Conservation (phyloP, 1,140 invertebrate genomes). For the Papilio dardanus region DNA sequence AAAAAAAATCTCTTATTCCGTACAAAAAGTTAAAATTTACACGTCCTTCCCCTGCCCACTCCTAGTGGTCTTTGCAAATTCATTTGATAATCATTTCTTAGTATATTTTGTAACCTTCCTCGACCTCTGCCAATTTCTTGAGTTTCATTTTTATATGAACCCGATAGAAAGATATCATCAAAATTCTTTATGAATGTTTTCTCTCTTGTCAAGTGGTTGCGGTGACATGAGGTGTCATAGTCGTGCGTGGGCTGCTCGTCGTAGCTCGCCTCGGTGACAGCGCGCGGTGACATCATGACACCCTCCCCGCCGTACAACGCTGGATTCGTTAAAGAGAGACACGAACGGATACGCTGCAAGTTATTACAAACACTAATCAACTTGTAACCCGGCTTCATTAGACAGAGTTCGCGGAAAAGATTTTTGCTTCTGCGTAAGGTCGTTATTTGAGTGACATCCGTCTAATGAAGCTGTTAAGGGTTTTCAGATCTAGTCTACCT, state of each 20-base stretch:
- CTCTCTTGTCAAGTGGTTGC: not conserved
- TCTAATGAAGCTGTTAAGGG: no score
- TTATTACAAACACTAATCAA: no score
- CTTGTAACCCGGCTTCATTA: no score
- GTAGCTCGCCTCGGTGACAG: not conserved
- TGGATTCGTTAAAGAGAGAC: slow-evolving; percentile 17
- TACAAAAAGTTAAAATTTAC: not conserved
- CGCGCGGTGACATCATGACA: not conserved
- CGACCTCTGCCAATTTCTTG: not conserved
- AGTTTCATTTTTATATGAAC: slow-evolving; percentile 2
- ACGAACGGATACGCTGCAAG: slow-evolving; percentile 24
- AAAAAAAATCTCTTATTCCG: not conserved
- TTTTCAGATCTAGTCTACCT: no score
- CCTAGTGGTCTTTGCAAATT: not conserved
- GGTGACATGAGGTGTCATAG: not conserved
- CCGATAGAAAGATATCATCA: not conserved
- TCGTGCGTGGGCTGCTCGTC: slow-evolving; percentile 9
- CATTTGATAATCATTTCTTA: not conserved
- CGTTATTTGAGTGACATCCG: no score
- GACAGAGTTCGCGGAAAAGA: no score
- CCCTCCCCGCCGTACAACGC: not conserved
- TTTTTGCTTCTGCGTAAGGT: no score
- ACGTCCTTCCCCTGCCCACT: slow-evolving; percentile 1
- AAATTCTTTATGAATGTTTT: slow-evolving; percentile 11
- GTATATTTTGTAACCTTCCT: slow-evolving; percentile 7